phyloP scores from a whole-genome alignment of 2,797 vertebrate species.

The Esox masquinongy region DNA sequence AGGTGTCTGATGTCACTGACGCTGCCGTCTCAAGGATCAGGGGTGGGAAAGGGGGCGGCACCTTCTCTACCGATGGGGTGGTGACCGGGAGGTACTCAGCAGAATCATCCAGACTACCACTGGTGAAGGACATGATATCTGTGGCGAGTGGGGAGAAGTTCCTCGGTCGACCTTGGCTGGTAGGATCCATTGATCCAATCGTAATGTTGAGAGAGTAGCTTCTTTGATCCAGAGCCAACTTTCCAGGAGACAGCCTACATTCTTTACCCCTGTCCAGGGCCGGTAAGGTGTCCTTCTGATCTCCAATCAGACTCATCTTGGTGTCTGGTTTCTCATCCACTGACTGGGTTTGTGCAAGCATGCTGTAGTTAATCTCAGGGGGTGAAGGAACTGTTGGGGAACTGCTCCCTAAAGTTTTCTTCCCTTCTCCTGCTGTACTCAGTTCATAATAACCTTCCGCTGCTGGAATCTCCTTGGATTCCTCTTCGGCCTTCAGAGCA shows the following conservation, averaged over 20 bases:
- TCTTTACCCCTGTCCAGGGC: constrained; percentile 88
- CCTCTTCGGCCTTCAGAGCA: constrained; percentile 81
- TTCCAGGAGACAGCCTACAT: constrained; percentile 86
- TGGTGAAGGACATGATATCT: constrained; percentile 94
- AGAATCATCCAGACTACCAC: constrained; percentile 94
- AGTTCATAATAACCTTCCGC: constrained; percentile 95
- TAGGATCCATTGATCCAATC: constrained; percentile 89
- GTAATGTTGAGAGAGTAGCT: constrained; percentile 98
- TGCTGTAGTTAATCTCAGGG: constrained; percentile 85
- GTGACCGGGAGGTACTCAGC: constrained; percentile 92
- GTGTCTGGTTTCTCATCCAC: constrained; percentile 69
- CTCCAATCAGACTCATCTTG: constrained; percentile 64
- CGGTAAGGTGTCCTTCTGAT: constrained; percentile 72
- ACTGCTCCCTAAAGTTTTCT: constrained; percentile 53
- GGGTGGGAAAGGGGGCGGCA: constrained; percentile 82
- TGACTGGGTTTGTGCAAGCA: constrained; percentile 76
- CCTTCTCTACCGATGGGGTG: constrained; percentile 87
- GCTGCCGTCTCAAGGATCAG: constrained; percentile 78
- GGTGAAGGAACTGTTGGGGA: constrained; percentile 43
- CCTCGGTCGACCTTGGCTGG: constrained; percentile 83
- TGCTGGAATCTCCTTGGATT: constrained; percentile 62
- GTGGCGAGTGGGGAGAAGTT: constrained; percentile 94
- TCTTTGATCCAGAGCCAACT: constrained; percentile 93
- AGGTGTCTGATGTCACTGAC: constrained; percentile 70
- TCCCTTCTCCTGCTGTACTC: constrained; percentile 80